Percentiles rank a stretch among this genome's conserved stretches.
Evolutionary conservation across 2,797 vertebrate genomes (phyloP).

Genomic region (Sebastes steindachneri): DNA sequence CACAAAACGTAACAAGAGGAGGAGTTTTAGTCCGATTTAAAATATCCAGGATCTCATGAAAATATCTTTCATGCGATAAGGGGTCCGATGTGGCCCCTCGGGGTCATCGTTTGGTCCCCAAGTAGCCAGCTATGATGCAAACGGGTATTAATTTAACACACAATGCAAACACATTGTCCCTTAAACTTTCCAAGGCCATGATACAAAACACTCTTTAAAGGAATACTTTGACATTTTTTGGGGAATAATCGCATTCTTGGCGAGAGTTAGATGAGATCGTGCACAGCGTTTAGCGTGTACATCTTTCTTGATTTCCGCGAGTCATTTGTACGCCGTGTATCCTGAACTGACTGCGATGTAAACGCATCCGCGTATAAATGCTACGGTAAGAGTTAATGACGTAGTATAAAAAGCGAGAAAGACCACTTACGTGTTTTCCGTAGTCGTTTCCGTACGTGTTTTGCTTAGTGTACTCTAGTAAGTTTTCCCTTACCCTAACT

Average conservation of each 20-base stretch:
- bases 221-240: neutral
- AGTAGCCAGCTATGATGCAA: constrained; percentile 12
- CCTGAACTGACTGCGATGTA: too few relatives aligned
- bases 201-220: neutral
- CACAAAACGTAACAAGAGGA: neutral
- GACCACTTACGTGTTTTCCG: too few relatives aligned
- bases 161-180: neutral
- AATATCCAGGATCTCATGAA: neutral
- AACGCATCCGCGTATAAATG: too few relatives aligned
- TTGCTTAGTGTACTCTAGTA: too few relatives aligned
- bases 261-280: neutral
- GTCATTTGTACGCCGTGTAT: too few relatives aligned
- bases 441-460: too few relatives aligned
- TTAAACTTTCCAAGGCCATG: neutral
- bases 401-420: too few relatives aligned
- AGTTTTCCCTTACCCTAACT: too few relatives aligned
- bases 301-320: too few relatives aligned
- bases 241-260: neutral
- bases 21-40: neutral
- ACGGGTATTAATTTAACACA: neutral
- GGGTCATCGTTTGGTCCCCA: constrained; percentile 10
- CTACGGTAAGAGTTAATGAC: too few relatives aligned
- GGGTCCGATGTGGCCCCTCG: neutral
- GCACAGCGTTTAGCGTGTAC: neutral
- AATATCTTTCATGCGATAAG: neutral